Conservation (phyloP, 1,140 invertebrate genomes). For the Meloidogyne exigua region DNA sequence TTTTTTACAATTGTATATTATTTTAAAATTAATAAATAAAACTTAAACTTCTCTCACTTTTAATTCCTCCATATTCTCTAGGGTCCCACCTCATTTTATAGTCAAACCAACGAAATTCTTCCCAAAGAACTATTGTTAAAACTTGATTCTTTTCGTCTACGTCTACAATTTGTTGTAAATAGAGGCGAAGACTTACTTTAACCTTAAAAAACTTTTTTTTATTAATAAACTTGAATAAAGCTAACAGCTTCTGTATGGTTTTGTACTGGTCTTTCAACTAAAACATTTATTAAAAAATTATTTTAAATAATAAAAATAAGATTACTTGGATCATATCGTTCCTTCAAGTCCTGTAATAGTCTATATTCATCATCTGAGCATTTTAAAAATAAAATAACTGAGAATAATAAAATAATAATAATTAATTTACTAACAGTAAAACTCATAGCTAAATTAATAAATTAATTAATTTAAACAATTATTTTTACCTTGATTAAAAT, state of each 20-base stretch:
- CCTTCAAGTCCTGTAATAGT: slow-evolving; percentile 35
- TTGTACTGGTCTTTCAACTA: slow-evolving; percentile 86
- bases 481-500: no score
- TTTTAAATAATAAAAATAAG: neutral
- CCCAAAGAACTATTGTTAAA: slow-evolving; percentile 58
- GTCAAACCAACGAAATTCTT: slow-evolving; percentile 52
- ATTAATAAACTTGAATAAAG: neutral
- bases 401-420: neutral
- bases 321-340: slow-evolving; percentile 76
- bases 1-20: neutral
- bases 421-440: neutral
- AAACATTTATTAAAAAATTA: neutral
- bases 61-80: slow-evolving; percentile 66
- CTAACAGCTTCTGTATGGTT: slow-evolving; percentile 85
- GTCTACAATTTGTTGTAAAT: slow-evolving; percentile 98
- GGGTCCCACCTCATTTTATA: slow-evolving; percentile 75
- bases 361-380: slow-evolving; percentile 37
- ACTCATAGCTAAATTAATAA: no score
- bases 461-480: no score
- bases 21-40: no score
- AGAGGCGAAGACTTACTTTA: slow-evolving; percentile 90
- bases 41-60: neutral
- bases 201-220: slow-evolving; percentile 65
- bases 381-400: neutral
- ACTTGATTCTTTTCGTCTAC: slow-evolving; percentile 68